Evolutionary conservation across 1,140 invertebrate species (phyloP), one percentile per base, ranked within the genome.

Genomic region (Drosophila murphyi): DNA sequence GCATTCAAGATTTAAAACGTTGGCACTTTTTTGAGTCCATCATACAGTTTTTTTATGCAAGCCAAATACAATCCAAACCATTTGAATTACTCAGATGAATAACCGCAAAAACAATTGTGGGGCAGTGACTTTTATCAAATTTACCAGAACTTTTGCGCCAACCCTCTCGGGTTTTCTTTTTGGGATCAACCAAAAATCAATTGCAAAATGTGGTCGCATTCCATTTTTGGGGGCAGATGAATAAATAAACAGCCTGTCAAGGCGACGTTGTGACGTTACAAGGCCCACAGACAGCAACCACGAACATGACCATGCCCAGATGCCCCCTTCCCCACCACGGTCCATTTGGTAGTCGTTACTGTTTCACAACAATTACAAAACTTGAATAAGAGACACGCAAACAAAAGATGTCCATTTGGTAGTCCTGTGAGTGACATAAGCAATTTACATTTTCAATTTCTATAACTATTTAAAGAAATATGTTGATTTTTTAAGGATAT

Each of bases 1-100:
- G 83, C 82, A 86, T 86, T 82, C 59, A 82, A 82, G 78, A 86
- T 86, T 86, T 86, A 86, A 76, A 70, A 59, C 32, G 31, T 50
- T n/a, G 3, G 12, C 12, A 31, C 34, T 48, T 10, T 50, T 12
- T 70, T 31, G n/a, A 43, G 12, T 31, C 47, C 20, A 43, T 43
- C n/a, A n/a, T n/a, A 3, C 34, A 34, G 6, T 32, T 8, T 31
- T 4, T 4, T 29, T 29, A 12, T 12, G 3, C 10, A 12, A 59
- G 43, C 31, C 29, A 56, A 35, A 67, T 37, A 68, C 54, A 47
- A 60, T 68, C 68, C 55, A 67, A 57, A 54, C 55, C 60, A 68
- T 12, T 43, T 37, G 52, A 68, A 72, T 68, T 55, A 69, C 48
- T 72, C 48, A 59, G 37, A 32, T 57, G 20, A 56, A 57, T 28